These are phyloP conservation scores for Psittacara wagleri DNA, from an alignment of 2,113 vertebrate species.

Conservation along the genomic window DNA sequence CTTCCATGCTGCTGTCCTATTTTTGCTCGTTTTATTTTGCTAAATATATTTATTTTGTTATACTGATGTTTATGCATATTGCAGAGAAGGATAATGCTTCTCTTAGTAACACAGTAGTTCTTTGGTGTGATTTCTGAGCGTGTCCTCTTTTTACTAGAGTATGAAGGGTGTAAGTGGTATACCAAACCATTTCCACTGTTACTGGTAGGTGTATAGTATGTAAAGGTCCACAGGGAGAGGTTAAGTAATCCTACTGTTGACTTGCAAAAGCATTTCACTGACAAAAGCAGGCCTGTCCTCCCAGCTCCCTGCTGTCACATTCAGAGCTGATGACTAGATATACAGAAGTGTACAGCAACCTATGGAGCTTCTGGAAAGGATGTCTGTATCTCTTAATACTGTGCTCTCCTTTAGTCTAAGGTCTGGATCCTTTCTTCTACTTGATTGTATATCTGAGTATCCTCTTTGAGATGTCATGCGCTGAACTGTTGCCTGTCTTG, in stretches of 20 bases:
- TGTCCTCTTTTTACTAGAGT: neutral
- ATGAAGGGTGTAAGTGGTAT: neutral
- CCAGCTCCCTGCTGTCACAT: neutral
- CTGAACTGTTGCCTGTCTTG: neutral
- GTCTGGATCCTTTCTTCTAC: neutral
- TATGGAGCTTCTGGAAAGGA: neutral
- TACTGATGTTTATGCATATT: neutral
- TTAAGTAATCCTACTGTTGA: neutral
- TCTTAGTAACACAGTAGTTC: neutral
- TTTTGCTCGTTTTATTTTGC: neutral
- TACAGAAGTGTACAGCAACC: neutral
- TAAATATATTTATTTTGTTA: conserved; percentile 36
- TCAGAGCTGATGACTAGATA: neutral
- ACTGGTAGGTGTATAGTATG: neutral
- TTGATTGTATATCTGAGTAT: neutral
- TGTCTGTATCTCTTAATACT: neutral
- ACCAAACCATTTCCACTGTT: neutral
- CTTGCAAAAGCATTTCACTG: neutral
- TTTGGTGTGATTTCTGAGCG: neutral
- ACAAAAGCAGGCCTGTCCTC: neutral
- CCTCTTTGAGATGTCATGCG: neutral
- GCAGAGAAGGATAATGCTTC: neutral
- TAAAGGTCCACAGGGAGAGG: neutral
- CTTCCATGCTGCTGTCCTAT: neutral
- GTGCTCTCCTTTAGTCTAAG: neutral